Evolutionary conservation across 2,888 invertebrate genomes (phyloP).

Genomic region (Synanthedon formicaeformis): DNA sequence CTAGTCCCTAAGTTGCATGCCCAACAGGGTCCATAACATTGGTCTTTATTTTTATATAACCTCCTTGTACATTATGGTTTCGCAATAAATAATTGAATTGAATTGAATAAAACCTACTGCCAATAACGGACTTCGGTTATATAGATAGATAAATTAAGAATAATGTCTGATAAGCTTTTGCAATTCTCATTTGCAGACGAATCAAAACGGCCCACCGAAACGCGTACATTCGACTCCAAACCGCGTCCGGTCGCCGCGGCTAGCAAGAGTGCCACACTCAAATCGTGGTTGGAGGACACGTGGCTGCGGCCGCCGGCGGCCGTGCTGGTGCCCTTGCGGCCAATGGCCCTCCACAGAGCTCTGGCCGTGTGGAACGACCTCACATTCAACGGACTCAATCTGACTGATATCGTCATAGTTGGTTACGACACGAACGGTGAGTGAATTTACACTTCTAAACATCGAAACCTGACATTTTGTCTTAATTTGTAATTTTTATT

Average conservation of each 20-base stretch:
- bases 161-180: too few species aligned
- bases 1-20: too few species aligned
- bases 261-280: conserved; percentile 37
- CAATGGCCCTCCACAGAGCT: conserved; percentile 42
- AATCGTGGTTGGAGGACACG: conserved; percentile 53
- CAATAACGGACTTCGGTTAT: too few species aligned
- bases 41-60: too few species aligned
- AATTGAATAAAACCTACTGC: too few species aligned
- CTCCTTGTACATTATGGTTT: too few species aligned
- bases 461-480: too few species aligned
- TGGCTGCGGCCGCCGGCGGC: conserved; percentile 58
- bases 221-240: conserved; percentile 22
- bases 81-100: too few species aligned
- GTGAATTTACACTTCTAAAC: too few species aligned
- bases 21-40: too few species aligned
- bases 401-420: conserved; percentile 50
- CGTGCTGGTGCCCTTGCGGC: conserved; percentile 53
- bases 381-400: conserved; percentile 35
- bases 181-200: conserved; percentile 22
- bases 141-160: too few species aligned
- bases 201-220: conserved; percentile 19
- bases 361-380: conserved; percentile 56
- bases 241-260: conserved; percentile 20
- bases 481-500: too few species aligned
- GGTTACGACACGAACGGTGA: conserved; percentile 62